Evolutionary conservation across 53 echinoderm and acorn worm species (phyloP).

Genomic region (Zoroaster sp.): DNA sequence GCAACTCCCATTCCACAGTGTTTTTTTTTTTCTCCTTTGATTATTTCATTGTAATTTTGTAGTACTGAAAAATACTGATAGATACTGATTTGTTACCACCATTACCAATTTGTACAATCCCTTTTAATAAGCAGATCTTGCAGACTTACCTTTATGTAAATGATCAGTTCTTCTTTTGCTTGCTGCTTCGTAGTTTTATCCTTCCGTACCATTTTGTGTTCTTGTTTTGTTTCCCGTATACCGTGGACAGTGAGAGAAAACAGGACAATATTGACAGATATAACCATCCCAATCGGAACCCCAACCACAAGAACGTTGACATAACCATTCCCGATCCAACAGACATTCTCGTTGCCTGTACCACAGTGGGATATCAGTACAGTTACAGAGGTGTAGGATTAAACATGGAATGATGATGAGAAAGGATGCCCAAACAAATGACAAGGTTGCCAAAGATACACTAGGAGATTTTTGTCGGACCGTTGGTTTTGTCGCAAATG

Average conservation of each 20-base stretch:
- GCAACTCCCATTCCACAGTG: too few relatives aligned
- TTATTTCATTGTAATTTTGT: too few relatives aligned
- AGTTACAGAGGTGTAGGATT: slow-evolving; percentile 13
- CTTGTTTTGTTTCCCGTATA: slow-evolving; percentile 21
- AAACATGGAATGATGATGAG: slow-evolving; percentile 35
- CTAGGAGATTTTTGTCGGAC: background rate
- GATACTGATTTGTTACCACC: background rate
- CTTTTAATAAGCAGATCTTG: background rate
- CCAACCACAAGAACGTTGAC: slow-evolving; percentile 37
- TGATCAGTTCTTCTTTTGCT: slow-evolving; percentile 28
- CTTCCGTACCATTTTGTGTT: background rate
- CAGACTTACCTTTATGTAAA: slow-evolving; percentile 57
- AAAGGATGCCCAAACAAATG: slow-evolving; percentile 38
- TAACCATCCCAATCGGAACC: background rate
- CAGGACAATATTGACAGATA: background rate
- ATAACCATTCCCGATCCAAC: slow-evolving; percentile 49
- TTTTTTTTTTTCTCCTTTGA: too few relatives aligned
- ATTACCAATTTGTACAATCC: background rate
- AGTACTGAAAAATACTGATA: background rate
- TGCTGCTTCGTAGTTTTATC: slow-evolving; percentile 9
- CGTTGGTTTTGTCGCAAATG: background rate
- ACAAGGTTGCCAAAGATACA: background rate
- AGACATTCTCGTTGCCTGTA: slow-evolving; percentile 35
- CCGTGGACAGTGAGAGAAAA: slow-evolving; percentile 43
- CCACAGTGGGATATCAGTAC: slow-evolving; percentile 2